phyloP scores from a whole-genome alignment of 1,140 invertebrate genomes.

The Anastrepha obliqua region DNA sequence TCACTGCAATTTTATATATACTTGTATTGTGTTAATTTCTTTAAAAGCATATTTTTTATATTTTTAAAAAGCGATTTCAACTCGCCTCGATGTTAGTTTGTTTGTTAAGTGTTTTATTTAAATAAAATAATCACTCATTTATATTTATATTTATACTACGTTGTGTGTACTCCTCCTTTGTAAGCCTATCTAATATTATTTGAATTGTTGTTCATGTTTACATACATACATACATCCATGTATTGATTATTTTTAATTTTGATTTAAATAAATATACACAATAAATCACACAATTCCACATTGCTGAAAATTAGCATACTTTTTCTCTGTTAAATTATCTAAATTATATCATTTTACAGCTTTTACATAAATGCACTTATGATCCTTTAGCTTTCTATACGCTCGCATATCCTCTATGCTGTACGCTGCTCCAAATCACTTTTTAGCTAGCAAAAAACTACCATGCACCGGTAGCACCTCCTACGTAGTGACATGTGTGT shows the following conservation, averaged over 20 bases:
- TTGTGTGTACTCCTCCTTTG: slow-evolving; percentile 29
- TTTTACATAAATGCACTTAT: background rate
- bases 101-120: slow-evolving; percentile 47
- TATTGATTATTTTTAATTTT: background rate
- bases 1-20: background rate
- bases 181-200: slow-evolving; percentile 33
- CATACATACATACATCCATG: slow-evolving; percentile 19
- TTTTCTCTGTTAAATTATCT: background rate
- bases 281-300: slow-evolving; percentile 44
- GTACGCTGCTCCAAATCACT: background rate
- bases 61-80: slow-evolving; percentile 54
- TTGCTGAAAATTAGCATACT: background rate
- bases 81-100: slow-evolving; percentile 34
- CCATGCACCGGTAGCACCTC: background rate
- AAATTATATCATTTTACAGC: slow-evolving; percentile 5
- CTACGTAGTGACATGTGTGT: background rate
- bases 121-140: slow-evolving; percentile 30
- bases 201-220: slow-evolving; percentile 49
- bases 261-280: slow-evolving; percentile 26
- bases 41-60: slow-evolving; percentile 53
- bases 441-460: background rate
- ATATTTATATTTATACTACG: slow-evolving; percentile 1
- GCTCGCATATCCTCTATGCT: background rate
- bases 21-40: slow-evolving; percentile 10
- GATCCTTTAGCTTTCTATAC: background rate